Base-by-base conservation (phyloP, 2,113 vertebrate species). In the Bufo bufo region DNA sequence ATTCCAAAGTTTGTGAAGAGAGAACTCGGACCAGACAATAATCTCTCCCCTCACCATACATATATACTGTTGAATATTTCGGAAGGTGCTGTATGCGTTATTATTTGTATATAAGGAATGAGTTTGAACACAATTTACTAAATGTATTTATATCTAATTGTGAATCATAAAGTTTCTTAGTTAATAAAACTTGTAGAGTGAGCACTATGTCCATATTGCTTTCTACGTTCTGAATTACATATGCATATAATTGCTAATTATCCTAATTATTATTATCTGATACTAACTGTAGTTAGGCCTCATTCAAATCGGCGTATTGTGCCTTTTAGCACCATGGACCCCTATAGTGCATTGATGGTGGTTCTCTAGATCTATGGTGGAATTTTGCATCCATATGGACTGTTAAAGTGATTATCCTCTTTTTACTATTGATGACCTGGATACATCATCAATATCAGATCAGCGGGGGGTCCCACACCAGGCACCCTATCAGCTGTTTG, bases 21-120 rank as follows among this genome's bases (percentile, higher is more conserved):
- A 33, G 33, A 33, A 33, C 33, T 33, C 33, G 20, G 47, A 52
- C 81, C n/a, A 78, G 50, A 65, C 7, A 9, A 45, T 7, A 14
- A 23, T 3, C 9, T 4, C 17, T 3, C 19, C 13, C 17, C 43
- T 17, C 12, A 14, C 45, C 45, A 74, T 72, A 45, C 0, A 45
- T 66, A 19, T 83, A 50, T 66, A 8, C 8, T 83, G 6, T 66
- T 65, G 17, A 49, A 49, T 65, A n/a, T 82, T 49, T 83, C 45
- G 8, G 50, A 54, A 33, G 4, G 12, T 86, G 74, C 58, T 86
- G 75, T 56, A 56, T 81, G 20, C 23, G 43, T 13, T 10, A 52
- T 12, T 77, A 59, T 86, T 86, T 87, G 85, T 80, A 87, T 87
- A 81, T 80, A 71, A n/a, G 77, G 52, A 54, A 80, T 69, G 8